Conservation (phyloP, 2,888 invertebrate genomes). For the Cerastis rubricosa region DNA sequence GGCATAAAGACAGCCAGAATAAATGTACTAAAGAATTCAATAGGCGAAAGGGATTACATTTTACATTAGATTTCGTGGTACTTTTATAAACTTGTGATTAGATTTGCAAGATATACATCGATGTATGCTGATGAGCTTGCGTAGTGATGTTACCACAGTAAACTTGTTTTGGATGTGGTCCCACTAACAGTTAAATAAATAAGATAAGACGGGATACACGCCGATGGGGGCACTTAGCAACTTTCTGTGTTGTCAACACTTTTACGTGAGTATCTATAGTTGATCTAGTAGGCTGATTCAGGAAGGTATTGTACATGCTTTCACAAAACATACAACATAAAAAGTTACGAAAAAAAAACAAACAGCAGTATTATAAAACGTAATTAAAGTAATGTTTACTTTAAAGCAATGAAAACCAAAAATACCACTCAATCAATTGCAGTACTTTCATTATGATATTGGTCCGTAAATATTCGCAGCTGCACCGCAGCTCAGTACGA, state of each 20-base stretch:
- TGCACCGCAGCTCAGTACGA: slow-evolving; percentile 9
- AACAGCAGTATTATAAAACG: neutral
- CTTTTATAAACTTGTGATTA: slow-evolving; percentile 37
- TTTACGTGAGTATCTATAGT: slow-evolving; percentile 77
- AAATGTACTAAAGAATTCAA: slow-evolving; percentile 55
- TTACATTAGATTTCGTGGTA: slow-evolving; percentile 23
- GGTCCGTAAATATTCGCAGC: slow-evolving; percentile 32
- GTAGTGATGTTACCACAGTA: slow-evolving; percentile 60
- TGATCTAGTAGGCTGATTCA: slow-evolving; percentile 72
- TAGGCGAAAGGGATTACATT: slow-evolving; percentile 32
- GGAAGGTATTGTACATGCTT: slow-evolving; percentile 21
- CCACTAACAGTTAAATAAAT: slow-evolving; percentile 85
- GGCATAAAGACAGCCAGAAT: slow-evolving; percentile 56
- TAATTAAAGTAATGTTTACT: slow-evolving; percentile 10
- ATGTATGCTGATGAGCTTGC: slow-evolving; percentile 34
- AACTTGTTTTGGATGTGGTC: slow-evolving; percentile 81
- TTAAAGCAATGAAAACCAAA: slow-evolving; percentile 7
- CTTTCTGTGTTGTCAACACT: slow-evolving; percentile 84
- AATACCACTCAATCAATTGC: slow-evolving; percentile 18
- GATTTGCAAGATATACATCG: slow-evolving; percentile 24
- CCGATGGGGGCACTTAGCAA: slow-evolving; percentile 82
- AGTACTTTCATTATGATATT: slow-evolving; percentile 39
- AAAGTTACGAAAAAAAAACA: slow-evolving; percentile 1
- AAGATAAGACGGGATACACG: slow-evolving; percentile 83
- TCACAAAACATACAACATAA: neutral